Evolutionary conservation across 2,888 invertebrate genomes (phyloP).

Genomic region (Tholera decimalis): DNA sequence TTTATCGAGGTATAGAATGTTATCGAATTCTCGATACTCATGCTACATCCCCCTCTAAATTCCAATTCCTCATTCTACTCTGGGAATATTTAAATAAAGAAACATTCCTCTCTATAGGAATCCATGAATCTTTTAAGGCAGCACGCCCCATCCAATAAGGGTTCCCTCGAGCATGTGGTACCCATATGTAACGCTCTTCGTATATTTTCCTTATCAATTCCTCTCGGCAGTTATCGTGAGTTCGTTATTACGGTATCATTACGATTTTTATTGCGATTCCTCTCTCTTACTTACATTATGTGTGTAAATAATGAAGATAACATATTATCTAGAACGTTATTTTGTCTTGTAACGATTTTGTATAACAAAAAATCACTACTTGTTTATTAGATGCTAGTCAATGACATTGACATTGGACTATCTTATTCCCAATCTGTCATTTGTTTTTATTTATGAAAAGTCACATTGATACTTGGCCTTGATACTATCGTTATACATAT

Average conservation of each 20-base stretch:
- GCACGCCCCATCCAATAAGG: slow-evolving; percentile 66
- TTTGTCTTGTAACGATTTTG: slow-evolving; percentile 1
- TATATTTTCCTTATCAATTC: slow-evolving; percentile 72
- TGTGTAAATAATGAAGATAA: slow-evolving; percentile 62
- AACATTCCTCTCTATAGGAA: slow-evolving; percentile 61
- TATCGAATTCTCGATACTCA: slow-evolving; percentile 8
- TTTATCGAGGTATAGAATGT: slow-evolving; percentile 13
- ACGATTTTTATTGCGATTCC: slow-evolving; percentile 67
- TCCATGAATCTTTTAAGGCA: slow-evolving; percentile 69
- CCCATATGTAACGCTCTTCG: slow-evolving; percentile 63
- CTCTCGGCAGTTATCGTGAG: slow-evolving; percentile 66
- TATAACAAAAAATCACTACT: background rate
- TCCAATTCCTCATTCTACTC: slow-evolving; percentile 47
- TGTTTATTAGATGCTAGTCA: background rate
- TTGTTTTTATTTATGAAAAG: background rate
- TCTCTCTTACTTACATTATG: slow-evolving; percentile 59
- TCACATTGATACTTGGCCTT: background rate
- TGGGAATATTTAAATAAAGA: slow-evolving; percentile 64
- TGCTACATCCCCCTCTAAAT: slow-evolving; percentile 25
- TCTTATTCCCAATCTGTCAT: too few relatives aligned
- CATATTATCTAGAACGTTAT: slow-evolving; percentile 31
- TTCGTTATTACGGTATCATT: slow-evolving; percentile 69
- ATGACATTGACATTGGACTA: background rate
- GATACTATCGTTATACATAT: too few relatives aligned
- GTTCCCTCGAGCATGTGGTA: slow-evolving; percentile 62